Evolutionary conservation across 1,140 invertebrate species (phyloP).

Genomic region (Aethina tumida): DNA sequence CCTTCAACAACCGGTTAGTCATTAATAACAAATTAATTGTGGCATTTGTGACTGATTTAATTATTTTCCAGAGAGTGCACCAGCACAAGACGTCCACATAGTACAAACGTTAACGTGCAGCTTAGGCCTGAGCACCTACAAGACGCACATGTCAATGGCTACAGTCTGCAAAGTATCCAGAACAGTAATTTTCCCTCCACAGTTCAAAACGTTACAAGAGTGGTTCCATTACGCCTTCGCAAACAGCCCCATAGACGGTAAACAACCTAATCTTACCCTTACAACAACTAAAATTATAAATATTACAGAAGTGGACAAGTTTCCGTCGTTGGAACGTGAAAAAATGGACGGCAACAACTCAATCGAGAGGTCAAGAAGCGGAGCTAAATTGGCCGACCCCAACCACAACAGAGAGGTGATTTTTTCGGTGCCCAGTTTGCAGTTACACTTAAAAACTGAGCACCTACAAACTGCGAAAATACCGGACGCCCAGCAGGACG

Average conservation of each 20-base stretch:
- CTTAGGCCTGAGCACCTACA: conserved; percentile 61
- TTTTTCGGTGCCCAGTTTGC: conserved; percentile 86
- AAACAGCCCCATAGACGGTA: conserved; percentile 87
- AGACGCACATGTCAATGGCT: conserved; percentile 76
- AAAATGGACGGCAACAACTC: conserved; percentile 44
- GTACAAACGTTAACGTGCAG: conserved; percentile 83
- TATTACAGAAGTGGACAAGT: conserved; percentile 70
- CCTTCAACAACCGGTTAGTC: conserved; percentile 48
- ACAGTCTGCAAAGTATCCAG: conserved; percentile 86
- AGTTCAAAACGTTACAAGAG: conserved; percentile 86
- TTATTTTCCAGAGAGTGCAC: conserved; percentile 22
- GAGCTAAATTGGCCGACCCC: conserved; percentile 56
- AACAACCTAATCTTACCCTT: conserved; percentile 18
- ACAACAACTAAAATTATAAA: conserved; percentile 3
- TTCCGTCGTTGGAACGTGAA: conserved; percentile 75
- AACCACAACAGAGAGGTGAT: conserved; percentile 91
- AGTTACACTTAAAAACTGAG: conserved; percentile 87
- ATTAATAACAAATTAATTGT: conserved; percentile 4
- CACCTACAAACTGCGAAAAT: conserved; percentile 68
- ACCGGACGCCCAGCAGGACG: conserved; percentile 61
- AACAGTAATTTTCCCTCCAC: conserved; percentile 86
- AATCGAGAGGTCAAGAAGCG: conserved; percentile 38
- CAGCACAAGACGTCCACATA: conserved; percentile 53
- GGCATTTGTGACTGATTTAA: conserved; percentile 6
- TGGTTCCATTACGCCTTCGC: conserved; percentile 97